Base-by-base conservation (phyloP, 2,113 vertebrate genomes). In the Lampris megalopsis region DNA sequence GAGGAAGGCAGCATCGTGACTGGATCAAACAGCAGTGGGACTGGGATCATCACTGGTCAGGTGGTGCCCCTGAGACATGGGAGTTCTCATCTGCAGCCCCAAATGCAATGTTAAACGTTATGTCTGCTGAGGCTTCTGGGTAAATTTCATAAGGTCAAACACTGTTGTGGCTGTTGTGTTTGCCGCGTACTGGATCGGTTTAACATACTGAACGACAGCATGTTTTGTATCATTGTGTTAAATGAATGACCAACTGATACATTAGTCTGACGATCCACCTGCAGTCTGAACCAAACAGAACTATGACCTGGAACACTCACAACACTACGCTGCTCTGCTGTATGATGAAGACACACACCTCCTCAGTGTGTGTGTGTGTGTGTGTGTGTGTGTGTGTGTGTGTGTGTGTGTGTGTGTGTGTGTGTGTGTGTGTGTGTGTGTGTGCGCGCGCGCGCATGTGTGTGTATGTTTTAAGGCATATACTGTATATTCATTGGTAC, bases 41-140 rank as follows among this genome's bases (percentile, higher is more conserved):
- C 24, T 24, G 24, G 24, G 24, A 7, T 50, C 3, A 10, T 50
- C 49, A 10, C 49, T 50, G 49, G 6, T 11, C 11, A 11, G 11
- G 9, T 6, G 24, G 6, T 8, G 37, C 42, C n/a, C 24, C 24
- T 24, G 24, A 24, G 24, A 57, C 54, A 57, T 9, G 0, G 13
- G 13, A 10, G 62, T 48, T 35, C 36, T 57, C 24, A 37, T 7
- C 54, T 56, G 3, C 9, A 36, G 54, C 54, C 54, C 24, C 24
- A 24, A 24, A 24, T n/a, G 9, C 49, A 57, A 8, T 38, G 57
- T 37, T 49, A 66, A 66, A 52, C 36, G 13, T 6, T 50, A 38
- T 50, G 10, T 6, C 9, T 68, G 72, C 49, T 24, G 71, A 63
- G 68, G 83, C 68, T 82, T 82, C 74, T 84, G 76, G 74, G 59